These are phyloP conservation scores for Hyphantria cunea DNA, from an alignment of 1,140 invertebrate genomes.

Conservation along the genomic window DNA sequence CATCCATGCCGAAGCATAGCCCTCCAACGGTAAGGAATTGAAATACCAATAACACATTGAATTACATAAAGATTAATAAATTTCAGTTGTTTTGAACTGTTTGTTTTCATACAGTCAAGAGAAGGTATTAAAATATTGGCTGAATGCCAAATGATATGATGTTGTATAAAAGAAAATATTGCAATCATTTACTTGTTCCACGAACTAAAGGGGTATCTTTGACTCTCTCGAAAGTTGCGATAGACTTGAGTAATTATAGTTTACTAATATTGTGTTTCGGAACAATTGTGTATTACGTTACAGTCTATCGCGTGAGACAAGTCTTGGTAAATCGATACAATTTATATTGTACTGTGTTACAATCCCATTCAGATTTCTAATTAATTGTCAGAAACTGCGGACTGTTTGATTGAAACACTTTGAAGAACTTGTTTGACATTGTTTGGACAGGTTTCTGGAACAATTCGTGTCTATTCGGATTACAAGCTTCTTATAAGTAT, in stretches of 20 bases:
- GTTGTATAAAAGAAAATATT: too few relatives aligned
- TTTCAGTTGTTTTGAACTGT: too few relatives aligned
- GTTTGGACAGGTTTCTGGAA: constrained; percentile 55
- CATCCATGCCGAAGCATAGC: too few relatives aligned
- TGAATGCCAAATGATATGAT: too few relatives aligned
- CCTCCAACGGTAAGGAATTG: too few relatives aligned
- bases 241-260: constrained; percentile 3
- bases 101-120: too few relatives aligned
- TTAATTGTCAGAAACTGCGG: constrained; percentile 57
- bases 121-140: too few relatives aligned
- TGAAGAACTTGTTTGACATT: constrained; percentile 59
- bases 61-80: too few relatives aligned
- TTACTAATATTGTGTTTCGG: constrained; percentile 8
- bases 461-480: constrained; percentile 40
- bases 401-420: constrained; percentile 59
- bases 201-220: not conserved
- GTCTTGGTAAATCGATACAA: constrained; percentile 50
- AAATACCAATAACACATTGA: too few relatives aligned
- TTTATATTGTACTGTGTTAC: constrained; percentile 50
- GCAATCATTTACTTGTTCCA: too few relatives aligned
- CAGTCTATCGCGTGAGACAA: constrained; percentile 25
- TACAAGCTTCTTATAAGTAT: constrained; percentile 36
- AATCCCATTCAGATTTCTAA: constrained; percentile 63
- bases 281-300: constrained; percentile 23
- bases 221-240: constrained; percentile 2